Conservation (phyloP, 2,888 invertebrate species). For the Dorcus hopei region DNA sequence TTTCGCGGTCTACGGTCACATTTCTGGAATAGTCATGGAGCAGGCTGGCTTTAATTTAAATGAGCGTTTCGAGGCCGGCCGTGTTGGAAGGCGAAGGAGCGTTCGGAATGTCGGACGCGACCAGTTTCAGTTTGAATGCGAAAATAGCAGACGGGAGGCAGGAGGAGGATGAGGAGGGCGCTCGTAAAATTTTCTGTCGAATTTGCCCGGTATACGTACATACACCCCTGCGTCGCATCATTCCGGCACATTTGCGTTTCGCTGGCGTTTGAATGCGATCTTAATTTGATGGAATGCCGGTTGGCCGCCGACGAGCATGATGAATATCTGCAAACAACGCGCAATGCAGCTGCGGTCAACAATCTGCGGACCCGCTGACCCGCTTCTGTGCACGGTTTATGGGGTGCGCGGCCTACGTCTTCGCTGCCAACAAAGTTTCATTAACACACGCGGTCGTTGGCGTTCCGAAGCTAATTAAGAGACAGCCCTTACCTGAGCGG, state of each 20-base stretch:
- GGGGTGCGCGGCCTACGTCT: neutral
- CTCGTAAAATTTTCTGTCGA: slow-evolving; percentile 29
- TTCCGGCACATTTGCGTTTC: slow-evolving; percentile 42
- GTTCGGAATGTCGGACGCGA: slow-evolving; percentile 25
- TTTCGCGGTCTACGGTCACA: slow-evolving; percentile 12
- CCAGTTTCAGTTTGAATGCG: neutral
- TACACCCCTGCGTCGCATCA: slow-evolving; percentile 32
- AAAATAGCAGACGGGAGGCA: neutral
- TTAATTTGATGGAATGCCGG: slow-evolving; percentile 7
- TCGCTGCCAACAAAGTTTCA: slow-evolving; percentile 12
- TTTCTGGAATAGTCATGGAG: slow-evolving; percentile 11
- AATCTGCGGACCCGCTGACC: neutral
- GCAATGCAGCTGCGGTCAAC: neutral
- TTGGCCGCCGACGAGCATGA: no score
- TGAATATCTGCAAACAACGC: neutral
- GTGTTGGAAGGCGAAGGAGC: slow-evolving; percentile 16
- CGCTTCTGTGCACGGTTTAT: neutral
- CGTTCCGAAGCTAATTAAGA: slow-evolving; percentile 31
- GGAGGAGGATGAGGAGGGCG: neutral
- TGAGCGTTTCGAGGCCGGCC: slow-evolving; percentile 10
- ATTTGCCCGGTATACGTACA: slow-evolving; percentile 17
- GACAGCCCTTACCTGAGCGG: slow-evolving; percentile 29
- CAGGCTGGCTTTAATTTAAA: slow-evolving; percentile 12
- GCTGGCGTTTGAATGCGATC: slow-evolving; percentile 5
- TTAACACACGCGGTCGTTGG: slow-evolving; percentile 22